Base-by-base conservation (phyloP, 2,113 vertebrate genomes). In the Geothlypis trichas region DNA sequence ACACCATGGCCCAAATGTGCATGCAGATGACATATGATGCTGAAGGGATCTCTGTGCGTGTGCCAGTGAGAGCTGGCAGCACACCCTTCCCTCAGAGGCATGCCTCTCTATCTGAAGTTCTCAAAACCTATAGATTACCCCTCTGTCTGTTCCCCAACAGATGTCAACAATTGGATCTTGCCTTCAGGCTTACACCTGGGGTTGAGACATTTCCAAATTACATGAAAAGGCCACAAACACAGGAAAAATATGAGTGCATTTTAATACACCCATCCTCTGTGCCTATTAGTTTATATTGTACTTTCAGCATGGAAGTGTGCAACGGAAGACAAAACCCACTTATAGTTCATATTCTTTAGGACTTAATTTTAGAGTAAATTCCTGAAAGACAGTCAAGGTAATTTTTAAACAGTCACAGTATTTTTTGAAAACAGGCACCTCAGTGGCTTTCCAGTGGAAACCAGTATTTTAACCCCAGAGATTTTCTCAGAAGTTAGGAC, bases 181-280 rank as follows among this genome's bases (percentile, higher is more conserved):
- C 78, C 90, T 90, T 91, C 59, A 69, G 92, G 82, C 62, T 85
- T 79, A 68, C 85, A 95, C 37, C 55, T 90, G 84, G 30, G 33
- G 20, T 73, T 80, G 59, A 90, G 30, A 58, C 13, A 42, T 83
- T 73, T 90, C 46, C 63, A 91, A 79, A 76, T 58, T 79, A 66
- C 24, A 27, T 10, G 14, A 89, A 76, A 13, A 24, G n/a, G 11
- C n/a, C 37, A 82, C 37, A 93, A 65, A 35, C 46, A 89, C 3
- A 39, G 11, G 18, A 72, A 76, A 94, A 92, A 90, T 41, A 19
- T 10, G 26, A 27, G 7, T 39, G 5, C 4, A 26, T 79, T 95
- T 85, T 80, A 87, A 76, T 27, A 57, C 18, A 73, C 16, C 4
- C 42, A 26, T 66, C 1, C 0, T 63, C 37, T 63, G 18, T 46